A percentile compares a stretch with the other conserved stretches of the same genome.
Conservation (phyloP, 2,113 vertebrate species). For the Cnemophilus loriae region DNA sequence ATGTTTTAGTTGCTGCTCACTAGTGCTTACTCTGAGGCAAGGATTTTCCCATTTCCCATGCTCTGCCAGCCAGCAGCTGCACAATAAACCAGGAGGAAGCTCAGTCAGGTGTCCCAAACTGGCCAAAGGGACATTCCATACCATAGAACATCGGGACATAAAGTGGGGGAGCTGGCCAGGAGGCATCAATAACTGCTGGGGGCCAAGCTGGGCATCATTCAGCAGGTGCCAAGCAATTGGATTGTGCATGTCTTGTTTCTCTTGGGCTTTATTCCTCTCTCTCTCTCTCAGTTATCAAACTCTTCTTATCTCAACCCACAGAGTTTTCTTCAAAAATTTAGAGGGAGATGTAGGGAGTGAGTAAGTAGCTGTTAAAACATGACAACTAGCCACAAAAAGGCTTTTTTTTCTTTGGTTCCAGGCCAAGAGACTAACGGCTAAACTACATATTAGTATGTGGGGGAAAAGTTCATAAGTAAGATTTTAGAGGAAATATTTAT, state of each 20-base stretch:
- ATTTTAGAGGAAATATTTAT: neutral
- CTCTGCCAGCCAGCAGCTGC: neutral
- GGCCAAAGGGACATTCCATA: neutral
- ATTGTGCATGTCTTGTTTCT: neutral
- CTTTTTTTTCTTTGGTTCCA: neutral
- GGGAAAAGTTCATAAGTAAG: neutral
- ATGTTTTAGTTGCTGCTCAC: neutral
- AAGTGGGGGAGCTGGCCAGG: neutral
- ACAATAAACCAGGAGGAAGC: neutral
- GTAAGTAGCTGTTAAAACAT: neutral
- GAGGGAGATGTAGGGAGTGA: neutral
- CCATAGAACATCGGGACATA: neutral
- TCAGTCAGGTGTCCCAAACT: neutral
- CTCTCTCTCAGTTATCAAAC: neutral
- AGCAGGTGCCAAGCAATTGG: neutral
- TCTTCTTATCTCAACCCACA: neutral
- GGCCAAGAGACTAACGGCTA: neutral
- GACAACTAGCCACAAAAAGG: neutral
- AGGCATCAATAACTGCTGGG: neutral
- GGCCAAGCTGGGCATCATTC: too few relatives aligned
- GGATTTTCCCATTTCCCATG: neutral
- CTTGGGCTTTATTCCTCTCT: neutral
- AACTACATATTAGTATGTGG: neutral
- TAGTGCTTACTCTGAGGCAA: neutral
- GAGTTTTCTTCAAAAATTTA: neutral